Base-by-base conservation (phyloP, 2,888 invertebrate genomes). In the Drosophila mulleri region DNA sequence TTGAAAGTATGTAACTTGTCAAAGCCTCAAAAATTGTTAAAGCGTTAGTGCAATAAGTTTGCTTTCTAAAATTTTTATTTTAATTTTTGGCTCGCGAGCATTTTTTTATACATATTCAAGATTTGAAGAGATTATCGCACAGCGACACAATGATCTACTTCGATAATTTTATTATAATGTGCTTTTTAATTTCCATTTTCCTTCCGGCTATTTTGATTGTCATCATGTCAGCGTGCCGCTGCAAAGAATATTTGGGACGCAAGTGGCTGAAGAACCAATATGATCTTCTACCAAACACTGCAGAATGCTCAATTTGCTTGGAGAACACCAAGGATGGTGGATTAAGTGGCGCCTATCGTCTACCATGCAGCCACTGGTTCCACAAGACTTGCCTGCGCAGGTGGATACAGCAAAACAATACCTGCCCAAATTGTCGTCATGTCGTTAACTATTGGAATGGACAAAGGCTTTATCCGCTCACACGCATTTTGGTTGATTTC, bases 291-390 rank as follows among this genome's bases (percentile, higher is more conserved):
- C 48, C 48, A 14, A 0, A 0, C 0, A 6, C 2, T 0, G 16
- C 18, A 1, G 11, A 3, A 3, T 68, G 71, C 26, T 12, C 71
- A 2, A 59, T 68, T 11, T 68, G 68, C 0, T 20, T 70, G 39
- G 68, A 70, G 0, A 12, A 0, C 35, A 16, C 52, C 14, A 50
- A 29, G 48, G 11, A 16, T 20, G 9, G 18, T 9, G 32, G 23
- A 7, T 5, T 52, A 3, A 1, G 1, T 2, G 8, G 0, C 1
- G 20, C 23, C 0, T 12, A 53, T 18, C 52, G 59, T 12, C 35
- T 68, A 41, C 3, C 12, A 8, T 68, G 68, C 39, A 12, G 2
- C 0, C 68, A 68, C 20, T 68, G 71, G 68, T 68, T 68, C 52
- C 68, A 68, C 18, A 68, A 60, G 53, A 1, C 1, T 9, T 68